A percentile compares a stretch with the other conserved stretches of the same genome.
phyloP scores from a whole-genome alignment of 2,888 invertebrate genomes.

The Steinernema scapterisci region DNA sequence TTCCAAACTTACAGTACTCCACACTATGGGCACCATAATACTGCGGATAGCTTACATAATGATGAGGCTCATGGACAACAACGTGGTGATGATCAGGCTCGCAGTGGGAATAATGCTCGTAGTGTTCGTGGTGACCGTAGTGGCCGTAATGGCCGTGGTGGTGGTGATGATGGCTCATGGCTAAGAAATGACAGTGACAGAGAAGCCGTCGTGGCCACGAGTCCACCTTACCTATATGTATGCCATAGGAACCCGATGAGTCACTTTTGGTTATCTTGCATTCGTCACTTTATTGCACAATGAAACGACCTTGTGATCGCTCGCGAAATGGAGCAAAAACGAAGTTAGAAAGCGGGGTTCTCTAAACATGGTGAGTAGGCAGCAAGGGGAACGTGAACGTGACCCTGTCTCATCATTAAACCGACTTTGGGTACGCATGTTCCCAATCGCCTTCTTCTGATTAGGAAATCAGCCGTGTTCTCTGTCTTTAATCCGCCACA shows the following conservation, averaged over 20 bases:
- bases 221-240: not conserved
- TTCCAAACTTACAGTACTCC: not conserved
- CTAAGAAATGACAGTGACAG: not conserved
- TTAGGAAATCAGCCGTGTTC: too few species aligned
- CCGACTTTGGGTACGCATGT: too few species aligned
- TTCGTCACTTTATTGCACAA: not conserved
- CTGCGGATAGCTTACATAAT: constrained; percentile 9
- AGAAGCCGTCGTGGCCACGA: not conserved
- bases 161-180: constrained; percentile 22
- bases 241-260: not conserved
- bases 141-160: not conserved
- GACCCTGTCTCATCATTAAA: too few species aligned
- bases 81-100: constrained; percentile 14
- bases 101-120: not conserved
- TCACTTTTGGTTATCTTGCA: constrained; percentile 3
- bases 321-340: too few species aligned
- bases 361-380: too few species aligned
- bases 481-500: too few species aligned
- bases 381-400: too few species aligned
- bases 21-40: not conserved
- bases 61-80: constrained; percentile 17
- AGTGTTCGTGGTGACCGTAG: not conserved
- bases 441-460: too few species aligned
- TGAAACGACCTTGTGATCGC: too few species aligned
- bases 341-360: too few species aligned